Conservation (phyloP, 2,797 vertebrate species). For the Phataginus tetradactyla region DNA sequence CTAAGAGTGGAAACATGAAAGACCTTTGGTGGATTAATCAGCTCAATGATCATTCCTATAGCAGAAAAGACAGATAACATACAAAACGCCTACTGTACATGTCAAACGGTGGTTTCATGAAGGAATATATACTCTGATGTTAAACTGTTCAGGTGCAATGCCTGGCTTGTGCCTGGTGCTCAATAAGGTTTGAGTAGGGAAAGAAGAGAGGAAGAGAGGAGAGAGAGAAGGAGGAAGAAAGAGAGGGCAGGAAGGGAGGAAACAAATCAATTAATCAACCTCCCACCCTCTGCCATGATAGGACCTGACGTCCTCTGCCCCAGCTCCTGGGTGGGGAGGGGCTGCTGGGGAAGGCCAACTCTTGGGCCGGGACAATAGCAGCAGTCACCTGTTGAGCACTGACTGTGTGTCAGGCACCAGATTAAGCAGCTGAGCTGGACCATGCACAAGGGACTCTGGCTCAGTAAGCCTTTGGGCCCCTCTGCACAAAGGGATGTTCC, state of each 20-base stretch:
- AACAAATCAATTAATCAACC: not conserved
- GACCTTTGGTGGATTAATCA: not conserved
- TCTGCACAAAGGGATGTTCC: not conserved
- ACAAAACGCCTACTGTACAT: fast-evolving
- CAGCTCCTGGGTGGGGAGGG: not conserved
- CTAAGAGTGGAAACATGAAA: not conserved
- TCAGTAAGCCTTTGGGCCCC: not conserved
- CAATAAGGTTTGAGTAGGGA: not conserved
- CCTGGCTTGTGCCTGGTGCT: not conserved
- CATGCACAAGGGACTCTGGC: not conserved
- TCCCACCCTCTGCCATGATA: fast-evolving
- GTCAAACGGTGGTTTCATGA: fast-evolving
- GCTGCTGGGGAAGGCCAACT: not conserved
- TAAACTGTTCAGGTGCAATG: fast-evolving
- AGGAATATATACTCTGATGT: not conserved
- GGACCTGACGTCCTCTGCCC: not conserved
- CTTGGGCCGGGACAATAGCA: not conserved
- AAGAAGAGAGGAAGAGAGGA: not conserved
- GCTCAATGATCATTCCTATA: not conserved
- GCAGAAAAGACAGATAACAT: not conserved
- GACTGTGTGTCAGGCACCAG: not conserved
- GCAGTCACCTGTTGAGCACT: not conserved
- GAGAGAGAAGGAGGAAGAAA: no score
- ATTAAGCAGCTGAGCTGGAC: not conserved
- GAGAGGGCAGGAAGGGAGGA: not conserved